These are phyloP conservation scores for Aquatica leii DNA, from an alignment of 2,888 invertebrate genomes.

Conservation along the genomic window DNA sequence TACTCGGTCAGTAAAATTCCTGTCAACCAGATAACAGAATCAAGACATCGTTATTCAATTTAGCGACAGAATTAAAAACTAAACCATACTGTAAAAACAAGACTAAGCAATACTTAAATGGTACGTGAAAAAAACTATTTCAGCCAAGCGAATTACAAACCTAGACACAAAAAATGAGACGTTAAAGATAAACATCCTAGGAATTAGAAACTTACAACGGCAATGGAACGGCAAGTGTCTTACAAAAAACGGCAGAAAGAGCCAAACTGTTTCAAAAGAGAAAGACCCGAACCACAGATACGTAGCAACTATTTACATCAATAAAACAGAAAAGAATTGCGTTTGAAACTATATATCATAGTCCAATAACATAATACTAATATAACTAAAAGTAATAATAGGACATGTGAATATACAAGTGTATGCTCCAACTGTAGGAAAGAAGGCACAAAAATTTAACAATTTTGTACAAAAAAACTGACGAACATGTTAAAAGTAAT, in stretches of 20 bases:
- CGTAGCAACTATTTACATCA: neutral
- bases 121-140: neutral
- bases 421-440: neutral
- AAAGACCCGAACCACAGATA: slow-evolving; percentile 9
- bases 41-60: neutral
- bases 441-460: neutral
- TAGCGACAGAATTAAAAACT: neutral
- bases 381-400: slow-evolving; percentile 3
- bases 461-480: neutral
- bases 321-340: neutral
- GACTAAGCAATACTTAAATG: neutral
- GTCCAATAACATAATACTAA: slow-evolving; percentile 2
- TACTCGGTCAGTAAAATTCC: slow-evolving; percentile 8
- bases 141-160: neutral
- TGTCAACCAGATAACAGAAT: slow-evolving; percentile 6
- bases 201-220: slow-evolving; percentile 6
- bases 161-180: slow-evolving; percentile 1
- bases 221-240: slow-evolving; percentile 7
- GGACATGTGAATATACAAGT: neutral
- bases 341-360: slow-evolving; percentile 1
- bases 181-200: slow-evolving; percentile 11
- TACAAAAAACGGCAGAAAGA: neutral
- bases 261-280: neutral
- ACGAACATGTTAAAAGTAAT: neutral
- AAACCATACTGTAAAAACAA: neutral